Evolutionary conservation across 1,140 invertebrate genomes (phyloP).

Genomic region (Tetramorium alpestre): DNA sequence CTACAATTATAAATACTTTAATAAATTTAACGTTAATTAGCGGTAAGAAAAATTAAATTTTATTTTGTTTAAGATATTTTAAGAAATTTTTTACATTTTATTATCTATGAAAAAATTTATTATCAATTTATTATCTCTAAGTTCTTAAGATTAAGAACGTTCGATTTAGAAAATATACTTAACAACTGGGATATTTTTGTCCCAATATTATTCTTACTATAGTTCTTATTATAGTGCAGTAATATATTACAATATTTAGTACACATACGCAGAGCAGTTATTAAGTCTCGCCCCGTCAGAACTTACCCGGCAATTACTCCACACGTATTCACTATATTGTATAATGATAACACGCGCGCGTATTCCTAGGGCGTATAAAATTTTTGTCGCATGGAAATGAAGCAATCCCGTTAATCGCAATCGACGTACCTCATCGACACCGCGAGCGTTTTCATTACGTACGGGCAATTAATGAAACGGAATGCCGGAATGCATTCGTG

Average conservation of each 20-base stretch:
- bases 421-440: conserved; percentile 7
- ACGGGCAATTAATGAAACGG: conserved; percentile 43
- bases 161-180: background rate
- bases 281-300: background rate
- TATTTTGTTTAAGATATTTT: background rate
- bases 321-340: background rate
- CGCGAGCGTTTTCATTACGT: conserved; percentile 12
- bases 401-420: conserved; percentile 50
- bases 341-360: background rate
- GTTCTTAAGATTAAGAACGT: background rate
- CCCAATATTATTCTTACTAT: background rate
- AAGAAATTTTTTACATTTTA: background rate
- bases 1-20: background rate
- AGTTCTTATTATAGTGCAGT: background rate
- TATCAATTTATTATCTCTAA: background rate
- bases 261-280: background rate
- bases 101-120: background rate
- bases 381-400: conserved; percentile 41
- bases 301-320: conserved; percentile 4
- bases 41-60: background rate
- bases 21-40: background rate
- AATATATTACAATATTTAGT: background rate
- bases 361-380: background rate
- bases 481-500: conserved; percentile 28
- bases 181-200: background rate